A percentile compares a stretch with the other conserved stretches of the same genome.
phyloP scores from a whole-genome alignment of 2,888 invertebrate species.

The Pyrrhosoma nymphula region DNA sequence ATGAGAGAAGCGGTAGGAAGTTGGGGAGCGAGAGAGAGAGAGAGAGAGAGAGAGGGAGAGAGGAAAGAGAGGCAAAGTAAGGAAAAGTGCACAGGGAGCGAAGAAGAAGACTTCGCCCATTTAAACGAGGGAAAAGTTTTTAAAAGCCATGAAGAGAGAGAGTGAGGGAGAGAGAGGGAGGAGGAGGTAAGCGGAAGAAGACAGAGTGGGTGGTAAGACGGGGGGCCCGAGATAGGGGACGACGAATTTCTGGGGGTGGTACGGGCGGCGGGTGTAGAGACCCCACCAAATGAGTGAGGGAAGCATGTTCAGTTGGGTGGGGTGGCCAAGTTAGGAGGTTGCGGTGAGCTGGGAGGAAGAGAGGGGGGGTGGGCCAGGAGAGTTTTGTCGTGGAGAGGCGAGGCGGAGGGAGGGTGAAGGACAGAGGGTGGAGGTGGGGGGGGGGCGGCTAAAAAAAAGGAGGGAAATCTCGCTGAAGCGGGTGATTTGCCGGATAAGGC shows the following conservation, averaged over 20 bases:
- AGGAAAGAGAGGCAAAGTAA: neutral
- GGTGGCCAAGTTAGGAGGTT: neutral
- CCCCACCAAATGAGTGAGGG: slow-evolving; percentile 19
- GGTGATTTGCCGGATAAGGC: slow-evolving; percentile 64
- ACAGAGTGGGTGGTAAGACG: neutral
- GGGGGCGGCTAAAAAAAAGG: slow-evolving; percentile 4
- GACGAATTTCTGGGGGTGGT: neutral
- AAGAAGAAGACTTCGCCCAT: slow-evolving; percentile 8
- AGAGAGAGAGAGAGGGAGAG: neutral
- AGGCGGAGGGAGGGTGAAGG: neutral
- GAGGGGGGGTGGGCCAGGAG: too few relatives aligned
- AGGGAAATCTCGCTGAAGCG: slow-evolving; percentile 50
- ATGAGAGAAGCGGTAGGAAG: too few relatives aligned
- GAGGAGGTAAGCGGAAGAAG: neutral
- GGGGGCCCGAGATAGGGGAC: neutral
- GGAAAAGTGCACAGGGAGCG: neutral
- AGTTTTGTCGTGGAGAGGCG: too few relatives aligned
- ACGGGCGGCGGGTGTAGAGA: neutral
- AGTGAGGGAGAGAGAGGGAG: neutral
- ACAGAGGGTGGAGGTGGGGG: neutral
- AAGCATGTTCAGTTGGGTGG: neutral
- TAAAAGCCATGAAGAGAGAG: slow-evolving; percentile 44
- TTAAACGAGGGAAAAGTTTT: slow-evolving; percentile 67
- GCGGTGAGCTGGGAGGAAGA: neutral
- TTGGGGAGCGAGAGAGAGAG: neutral